A percentile compares a stretch with the other conserved stretches of the same genome.
Conservation (phyloP, 2,888 invertebrate genomes). For the Scaptomyza reducta region DNA sequence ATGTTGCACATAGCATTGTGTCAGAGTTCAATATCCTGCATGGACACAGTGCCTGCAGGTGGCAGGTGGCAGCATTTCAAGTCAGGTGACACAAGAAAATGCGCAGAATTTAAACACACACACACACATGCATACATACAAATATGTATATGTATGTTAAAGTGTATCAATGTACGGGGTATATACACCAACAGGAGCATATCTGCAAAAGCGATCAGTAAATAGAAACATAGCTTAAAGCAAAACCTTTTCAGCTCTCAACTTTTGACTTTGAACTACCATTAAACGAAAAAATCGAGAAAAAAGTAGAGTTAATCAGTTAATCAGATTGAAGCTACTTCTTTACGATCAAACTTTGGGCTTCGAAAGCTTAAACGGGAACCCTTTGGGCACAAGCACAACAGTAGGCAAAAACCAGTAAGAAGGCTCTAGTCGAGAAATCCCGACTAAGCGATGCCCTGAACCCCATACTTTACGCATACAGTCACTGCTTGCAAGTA, state of each 20-base stretch:
- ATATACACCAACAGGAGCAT: not conserved
- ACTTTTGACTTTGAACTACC: not conserved
- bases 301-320: too few relatives aligned
- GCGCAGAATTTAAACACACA: conserved; percentile 4
- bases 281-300: too few relatives aligned
- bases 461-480: too few relatives aligned
- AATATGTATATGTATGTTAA: not conserved
- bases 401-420: too few relatives aligned
- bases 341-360: too few relatives aligned
- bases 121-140: not conserved
- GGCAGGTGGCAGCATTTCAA: conserved; percentile 18
- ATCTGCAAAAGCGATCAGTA: conserved; percentile 9
- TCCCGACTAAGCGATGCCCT: too few relatives aligned
- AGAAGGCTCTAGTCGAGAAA: too few relatives aligned
- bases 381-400: too few relatives aligned
- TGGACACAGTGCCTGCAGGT: conserved; percentile 53
- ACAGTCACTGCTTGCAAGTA: too few relatives aligned
- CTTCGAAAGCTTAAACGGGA: too few relatives aligned
- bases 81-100: conserved; percentile 18
- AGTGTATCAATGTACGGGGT: not conserved
- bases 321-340: too few relatives aligned
- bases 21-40: conserved; percentile 79
- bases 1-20: conserved; percentile 65
- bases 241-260: not conserved
- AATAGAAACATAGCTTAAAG: not conserved